Conservation (phyloP, 2,888 invertebrate genomes). For the Troides oblongomaculatus region DNA sequence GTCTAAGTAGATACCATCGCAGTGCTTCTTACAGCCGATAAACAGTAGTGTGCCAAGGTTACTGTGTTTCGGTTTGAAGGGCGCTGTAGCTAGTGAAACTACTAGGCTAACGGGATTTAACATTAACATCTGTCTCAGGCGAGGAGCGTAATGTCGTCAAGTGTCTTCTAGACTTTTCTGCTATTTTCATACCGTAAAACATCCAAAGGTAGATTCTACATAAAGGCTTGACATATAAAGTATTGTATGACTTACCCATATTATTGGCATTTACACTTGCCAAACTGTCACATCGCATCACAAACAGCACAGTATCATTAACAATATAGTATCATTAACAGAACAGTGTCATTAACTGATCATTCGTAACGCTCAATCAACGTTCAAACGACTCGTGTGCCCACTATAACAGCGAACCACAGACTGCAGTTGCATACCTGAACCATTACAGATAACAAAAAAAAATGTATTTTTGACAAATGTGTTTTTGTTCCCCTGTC, state of each 20-base stretch:
- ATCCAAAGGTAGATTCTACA: too few relatives aligned
- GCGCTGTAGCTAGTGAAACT: too few relatives aligned
- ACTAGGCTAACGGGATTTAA: too few relatives aligned
- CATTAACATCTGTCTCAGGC: too few relatives aligned
- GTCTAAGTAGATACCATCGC: too few relatives aligned
- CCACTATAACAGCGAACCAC: slow-evolving; percentile 48
- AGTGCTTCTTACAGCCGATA: too few relatives aligned
- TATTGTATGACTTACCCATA: neutral
- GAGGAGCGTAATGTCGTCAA: too few relatives aligned
- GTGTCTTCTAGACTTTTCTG: too few relatives aligned
- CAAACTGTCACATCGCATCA: slow-evolving; percentile 13
- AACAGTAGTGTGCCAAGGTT: too few relatives aligned
- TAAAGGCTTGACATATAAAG: too few relatives aligned
- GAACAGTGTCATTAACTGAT: slow-evolving; percentile 12
- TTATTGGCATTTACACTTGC: neutral
- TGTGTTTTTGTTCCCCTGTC: slow-evolving; percentile 60
- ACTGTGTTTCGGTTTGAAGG: too few relatives aligned
- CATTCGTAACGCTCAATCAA: slow-evolving; percentile 27
- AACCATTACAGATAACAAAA: slow-evolving; percentile 43
- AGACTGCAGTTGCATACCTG: slow-evolving; percentile 57
- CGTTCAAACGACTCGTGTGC: slow-evolving; percentile 44
- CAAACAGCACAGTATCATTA: slow-evolving; percentile 8
- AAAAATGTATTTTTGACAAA: slow-evolving; percentile 66
- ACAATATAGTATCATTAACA: neutral
- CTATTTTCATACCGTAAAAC: too few relatives aligned